These are phyloP conservation scores for Platichthys stellatus DNA, from an alignment of 2,113 vertebrate genomes.

Conservation along the genomic window DNA sequence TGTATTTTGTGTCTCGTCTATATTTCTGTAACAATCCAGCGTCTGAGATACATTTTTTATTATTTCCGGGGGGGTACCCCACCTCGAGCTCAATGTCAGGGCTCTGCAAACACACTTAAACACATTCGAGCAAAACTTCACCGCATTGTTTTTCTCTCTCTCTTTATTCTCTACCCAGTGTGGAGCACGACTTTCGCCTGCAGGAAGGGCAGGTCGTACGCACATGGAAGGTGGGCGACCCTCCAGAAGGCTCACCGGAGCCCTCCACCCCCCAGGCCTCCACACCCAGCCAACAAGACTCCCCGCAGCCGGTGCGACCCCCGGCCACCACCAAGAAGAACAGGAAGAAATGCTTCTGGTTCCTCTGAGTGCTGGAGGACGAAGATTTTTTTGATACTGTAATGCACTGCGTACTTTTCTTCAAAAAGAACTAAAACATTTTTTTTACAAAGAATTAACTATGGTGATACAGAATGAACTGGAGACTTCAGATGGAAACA, in stretches of 20 bases:
- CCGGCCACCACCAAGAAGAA: constrained; percentile 78
- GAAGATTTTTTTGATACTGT: constrained; percentile 53
- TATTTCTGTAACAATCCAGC: not conserved
- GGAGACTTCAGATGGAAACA: constrained; percentile 47
- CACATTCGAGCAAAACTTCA: not conserved
- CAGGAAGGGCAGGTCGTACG: constrained; percentile 84
- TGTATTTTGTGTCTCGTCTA: not conserved
- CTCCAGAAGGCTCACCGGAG: constrained; percentile 74
- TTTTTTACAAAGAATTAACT: constrained; percentile 4
- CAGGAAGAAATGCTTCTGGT: constrained; percentile 85
- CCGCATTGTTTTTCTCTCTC: not conserved
- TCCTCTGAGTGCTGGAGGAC: constrained; percentile 72
- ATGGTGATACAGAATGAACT: constrained; percentile 32
- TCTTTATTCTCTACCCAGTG: constrained; percentile 59
- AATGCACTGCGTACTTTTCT: constrained; percentile 38
- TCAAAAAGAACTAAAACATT: not conserved
- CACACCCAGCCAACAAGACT: constrained; percentile 73
- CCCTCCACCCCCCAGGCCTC: constrained; percentile 62
- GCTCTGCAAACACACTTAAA: not conserved
- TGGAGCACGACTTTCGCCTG: constrained; percentile 84
- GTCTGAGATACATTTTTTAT: no score
- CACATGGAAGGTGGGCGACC: constrained; percentile 82
- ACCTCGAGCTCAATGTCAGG: no score
- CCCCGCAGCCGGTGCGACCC: constrained; percentile 68
- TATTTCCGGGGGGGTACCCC: no score